A percentile compares a stretch with the other conserved stretches of the same genome.
phyloP scores from a whole-genome alignment of 2,888 invertebrate genomes.

The Drepanosiphum platanoidis region DNA sequence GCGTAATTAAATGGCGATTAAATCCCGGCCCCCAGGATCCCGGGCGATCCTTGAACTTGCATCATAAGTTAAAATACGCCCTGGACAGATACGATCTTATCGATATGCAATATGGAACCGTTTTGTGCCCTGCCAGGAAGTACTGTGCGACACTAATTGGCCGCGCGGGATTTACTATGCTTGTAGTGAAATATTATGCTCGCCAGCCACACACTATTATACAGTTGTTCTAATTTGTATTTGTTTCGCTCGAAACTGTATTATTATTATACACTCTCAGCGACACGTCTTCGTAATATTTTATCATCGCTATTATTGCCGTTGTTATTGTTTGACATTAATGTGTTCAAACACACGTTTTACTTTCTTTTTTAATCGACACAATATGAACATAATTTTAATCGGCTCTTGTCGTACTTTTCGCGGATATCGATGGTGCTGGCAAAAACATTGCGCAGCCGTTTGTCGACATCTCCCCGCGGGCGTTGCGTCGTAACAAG shows the following conservation, averaged over 20 bases:
- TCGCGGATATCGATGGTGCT: not conserved
- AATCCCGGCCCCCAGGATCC: conserved; percentile 43
- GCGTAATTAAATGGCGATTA: conserved; percentile 63
- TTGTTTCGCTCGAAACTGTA: not conserved
- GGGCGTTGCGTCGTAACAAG: not conserved
- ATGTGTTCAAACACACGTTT: not conserved
- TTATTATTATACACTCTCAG: not conserved
- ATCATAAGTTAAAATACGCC: conserved; percentile 57
- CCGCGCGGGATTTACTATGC: conserved; percentile 41
- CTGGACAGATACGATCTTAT: conserved; percentile 57
- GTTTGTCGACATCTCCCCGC: not conserved
- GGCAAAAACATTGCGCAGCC: not conserved
- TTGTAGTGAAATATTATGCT: conserved; percentile 38
- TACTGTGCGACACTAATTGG: conserved; percentile 25
- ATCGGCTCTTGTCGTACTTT: not conserved
- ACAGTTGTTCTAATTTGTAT: conserved; percentile 29
- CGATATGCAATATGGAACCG: conserved; percentile 60
- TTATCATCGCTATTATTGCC: not conserved
- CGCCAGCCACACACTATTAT: too few relatives aligned
- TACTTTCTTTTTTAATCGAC: not conserved
- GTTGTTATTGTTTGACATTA: not conserved
- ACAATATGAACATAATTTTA: not conserved
- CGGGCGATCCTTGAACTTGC: conserved; percentile 59
- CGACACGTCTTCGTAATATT: not conserved
- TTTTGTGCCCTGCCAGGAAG: conserved; percentile 47